Percentiles rank a stretch among this genome's conserved stretches.
These are phyloP conservation scores for Brachyopa scutellaris DNA, from an alignment of 2,888 invertebrate species.

Conservation along the genomic window DNA sequence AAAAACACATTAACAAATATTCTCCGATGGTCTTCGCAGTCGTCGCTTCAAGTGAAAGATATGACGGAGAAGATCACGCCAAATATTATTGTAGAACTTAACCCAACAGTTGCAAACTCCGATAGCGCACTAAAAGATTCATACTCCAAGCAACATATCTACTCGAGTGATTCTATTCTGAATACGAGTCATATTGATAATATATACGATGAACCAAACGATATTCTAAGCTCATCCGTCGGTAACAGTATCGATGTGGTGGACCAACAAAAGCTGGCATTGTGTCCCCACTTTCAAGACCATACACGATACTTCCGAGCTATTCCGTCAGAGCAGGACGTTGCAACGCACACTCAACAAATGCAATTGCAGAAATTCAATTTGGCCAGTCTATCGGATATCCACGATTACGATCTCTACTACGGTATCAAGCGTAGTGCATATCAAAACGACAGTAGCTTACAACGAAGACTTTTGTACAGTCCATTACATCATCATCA, in stretches of 20 bases:
- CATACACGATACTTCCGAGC: constrained; percentile 80
- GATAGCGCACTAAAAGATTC: constrained; percentile 77
- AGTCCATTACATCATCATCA: constrained; percentile 80
- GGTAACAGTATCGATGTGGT: constrained; percentile 79
- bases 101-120: constrained; percentile 46
- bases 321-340: constrained; percentile 80
- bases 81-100: constrained; percentile 67
- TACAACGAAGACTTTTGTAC: constrained; percentile 79
- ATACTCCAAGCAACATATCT: constrained; percentile 79
- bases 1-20: constrained; percentile 78
- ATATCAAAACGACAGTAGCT: constrained; percentile 74
- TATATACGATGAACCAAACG: constrained; percentile 82
- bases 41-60: constrained; percentile 79
- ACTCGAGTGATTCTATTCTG: constrained; percentile 81
- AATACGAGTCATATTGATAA: constrained; percentile 79
- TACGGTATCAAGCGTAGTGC: constrained; percentile 78
- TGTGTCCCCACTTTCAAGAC: constrained; percentile 80
- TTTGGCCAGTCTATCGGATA: constrained; percentile 78
- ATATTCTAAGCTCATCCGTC: constrained; percentile 78
- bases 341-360: constrained; percentile 77
- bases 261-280: constrained; percentile 77
- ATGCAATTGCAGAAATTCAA: constrained; percentile 77
- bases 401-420: constrained; percentile 81
- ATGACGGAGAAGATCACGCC: constrained; percentile 56
- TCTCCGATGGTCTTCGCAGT: constrained; percentile 80